Conservation (phyloP, 2,113 vertebrate genomes). For the Xenotilapia longispinis region DNA sequence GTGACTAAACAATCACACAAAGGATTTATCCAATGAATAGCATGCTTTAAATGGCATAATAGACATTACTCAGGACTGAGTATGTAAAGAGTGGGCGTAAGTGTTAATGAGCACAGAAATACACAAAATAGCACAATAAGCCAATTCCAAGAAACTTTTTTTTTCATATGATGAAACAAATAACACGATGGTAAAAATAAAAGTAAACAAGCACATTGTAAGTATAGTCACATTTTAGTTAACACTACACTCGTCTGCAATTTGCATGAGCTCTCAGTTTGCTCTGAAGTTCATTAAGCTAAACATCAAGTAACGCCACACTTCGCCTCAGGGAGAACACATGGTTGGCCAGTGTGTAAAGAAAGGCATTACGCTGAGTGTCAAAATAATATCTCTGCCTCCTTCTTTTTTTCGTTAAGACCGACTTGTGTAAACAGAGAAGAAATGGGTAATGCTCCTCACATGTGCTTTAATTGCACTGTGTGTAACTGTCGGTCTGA, state of each 20-base stretch:
- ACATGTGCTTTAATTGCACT: constrained; percentile 64
- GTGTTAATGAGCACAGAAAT: constrained; percentile 16
- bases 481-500: not conserved
- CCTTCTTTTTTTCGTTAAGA: constrained; percentile 45
- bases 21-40: constrained; percentile 20
- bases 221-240: not conserved
- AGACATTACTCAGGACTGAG: constrained; percentile 7
- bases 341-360: constrained; percentile 29
- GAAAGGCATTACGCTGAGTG: constrained; percentile 53
- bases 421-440: constrained; percentile 69
- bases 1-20: constrained; percentile 20
- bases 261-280: constrained; percentile 49
- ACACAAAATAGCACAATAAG: not conserved
- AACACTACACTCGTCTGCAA: constrained; percentile 2
- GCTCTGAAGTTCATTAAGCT: constrained; percentile 48
- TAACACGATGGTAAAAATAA: not conserved
- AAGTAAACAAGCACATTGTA: not conserved
- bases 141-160: not conserved
- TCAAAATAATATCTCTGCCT: constrained; percentile 63
- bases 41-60: not conserved
- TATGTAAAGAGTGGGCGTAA: constrained; percentile 21
- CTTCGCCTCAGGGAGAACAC: constrained; percentile 55
- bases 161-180: not conserved
- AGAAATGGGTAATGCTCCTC: constrained; percentile 67
- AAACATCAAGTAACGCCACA: constrained; percentile 50